These are phyloP conservation scores for Psylliodes chrysocephalus DNA, from an alignment of 2,888 invertebrate genomes.

Conservation along the genomic window DNA sequence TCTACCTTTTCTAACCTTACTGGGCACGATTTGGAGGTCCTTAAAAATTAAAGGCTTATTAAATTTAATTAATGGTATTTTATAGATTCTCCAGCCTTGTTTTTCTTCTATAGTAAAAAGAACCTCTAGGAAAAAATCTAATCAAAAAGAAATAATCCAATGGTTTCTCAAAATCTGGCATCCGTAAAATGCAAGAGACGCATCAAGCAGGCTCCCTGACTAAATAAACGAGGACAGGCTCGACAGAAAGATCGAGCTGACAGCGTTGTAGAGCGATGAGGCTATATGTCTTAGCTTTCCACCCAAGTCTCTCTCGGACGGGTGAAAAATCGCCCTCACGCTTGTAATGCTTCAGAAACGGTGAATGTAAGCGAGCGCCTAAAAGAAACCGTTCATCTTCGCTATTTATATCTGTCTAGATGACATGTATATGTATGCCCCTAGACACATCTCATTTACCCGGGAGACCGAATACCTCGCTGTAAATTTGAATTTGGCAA, in stretches of 20 bases:
- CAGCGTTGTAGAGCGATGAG: slow-evolving; percentile 63
- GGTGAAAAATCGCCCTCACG: slow-evolving; percentile 63
- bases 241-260: slow-evolving; percentile 62
- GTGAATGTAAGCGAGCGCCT: slow-evolving; percentile 40
- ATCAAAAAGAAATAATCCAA: too few species aligned
- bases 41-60: too few species aligned
- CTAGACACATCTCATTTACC: slow-evolving; percentile 61
- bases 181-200: too few species aligned
- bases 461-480: slow-evolving; percentile 63
- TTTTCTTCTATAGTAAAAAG: too few species aligned
- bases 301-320: slow-evolving; percentile 50
- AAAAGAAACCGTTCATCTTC: slow-evolving; percentile 60
- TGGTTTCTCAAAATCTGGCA: too few species aligned
- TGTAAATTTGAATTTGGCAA: slow-evolving; percentile 63
- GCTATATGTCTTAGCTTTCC: slow-evolving; percentile 60
- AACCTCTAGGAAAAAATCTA: too few species aligned
- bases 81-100: too few species aligned
- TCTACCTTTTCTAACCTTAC: too few species aligned
- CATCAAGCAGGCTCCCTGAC: not conserved
- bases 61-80: too few species aligned
- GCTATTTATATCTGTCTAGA: slow-evolving; percentile 62
- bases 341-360: slow-evolving; percentile 46
- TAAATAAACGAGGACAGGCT: slow-evolving; percentile 46
- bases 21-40: too few species aligned
- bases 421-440: slow-evolving; percentile 62